Conservation (phyloP, 2,888 invertebrate species). For the Mimumesa dahlbomi region DNA sequence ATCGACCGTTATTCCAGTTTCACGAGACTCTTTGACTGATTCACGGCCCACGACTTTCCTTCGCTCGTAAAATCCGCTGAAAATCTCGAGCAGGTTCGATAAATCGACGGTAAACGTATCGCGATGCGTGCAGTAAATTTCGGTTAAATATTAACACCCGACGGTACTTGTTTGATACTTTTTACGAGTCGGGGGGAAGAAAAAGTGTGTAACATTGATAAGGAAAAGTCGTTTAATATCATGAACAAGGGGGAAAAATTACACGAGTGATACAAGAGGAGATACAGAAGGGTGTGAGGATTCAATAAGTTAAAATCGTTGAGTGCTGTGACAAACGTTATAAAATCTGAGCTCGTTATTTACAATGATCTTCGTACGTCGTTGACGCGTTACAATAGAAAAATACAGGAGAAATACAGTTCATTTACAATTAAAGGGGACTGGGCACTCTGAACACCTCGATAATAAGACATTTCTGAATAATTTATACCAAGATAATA, state of each 20-base stretch:
- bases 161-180: not conserved
- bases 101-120: not conserved
- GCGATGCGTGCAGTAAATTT: too few relatives aligned
- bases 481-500: too few relatives aligned
- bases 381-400: conserved; percentile 34
- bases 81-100: not conserved
- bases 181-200: not conserved
- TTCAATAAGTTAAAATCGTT: conserved; percentile 21
- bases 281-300: not conserved
- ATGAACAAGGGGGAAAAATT: not conserved
- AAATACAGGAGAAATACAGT: conserved; percentile 31
- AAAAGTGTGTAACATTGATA: not conserved
- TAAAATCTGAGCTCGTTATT: conserved; percentile 40
- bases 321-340: conserved; percentile 24
- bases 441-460: too few relatives aligned
- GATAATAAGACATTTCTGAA: too few relatives aligned
- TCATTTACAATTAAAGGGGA: conserved; percentile 7
- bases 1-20: conserved; percentile 17
- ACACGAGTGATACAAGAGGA: conserved; percentile 13
- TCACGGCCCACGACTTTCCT: conserved; percentile 1
- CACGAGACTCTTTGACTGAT: not conserved
- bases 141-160: not conserved
- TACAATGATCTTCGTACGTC: conserved; percentile 21
- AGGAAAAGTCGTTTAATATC: conserved; percentile 36
- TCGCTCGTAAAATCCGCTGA: not conserved